Base-by-base conservation (phyloP, 2,797 vertebrate species). In the Delichon dasypus region DNA sequence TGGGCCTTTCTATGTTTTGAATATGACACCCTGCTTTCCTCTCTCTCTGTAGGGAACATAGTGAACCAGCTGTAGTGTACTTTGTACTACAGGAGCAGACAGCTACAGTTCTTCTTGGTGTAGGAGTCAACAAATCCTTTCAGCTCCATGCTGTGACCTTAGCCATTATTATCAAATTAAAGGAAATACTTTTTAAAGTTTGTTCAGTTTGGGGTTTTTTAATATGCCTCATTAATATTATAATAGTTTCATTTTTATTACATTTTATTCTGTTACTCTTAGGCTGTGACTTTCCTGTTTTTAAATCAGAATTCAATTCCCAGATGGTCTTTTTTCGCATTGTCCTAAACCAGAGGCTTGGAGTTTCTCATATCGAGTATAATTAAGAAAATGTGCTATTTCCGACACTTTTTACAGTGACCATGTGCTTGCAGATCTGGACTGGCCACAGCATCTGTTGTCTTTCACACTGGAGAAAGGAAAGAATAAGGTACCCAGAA, bases 201-300 rank as follows among this genome's bases (percentile, higher is more conserved):
- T 67, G 15, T 70, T 83, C 26, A 23, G 7, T 42, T 86, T 36
- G 12, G 53, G 0, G 1, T 53, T 32, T 85, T 80, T 76, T 44
- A 45, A 48, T 61, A 68, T 57, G n/a, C 45, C 27, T 92, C 40
- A 77, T 93, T 96, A 72, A 84, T 88, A 76, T 82, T 40, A 48
- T 61, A 95, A 64, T 71, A 89, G 26, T 85, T 70, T 93, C 36
- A 75, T 96, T 95, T 90, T 90, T 93, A 40, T 90, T 68, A 93
- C 50, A 9, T 78, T 84, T 78, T 78, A 18, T 50, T 68, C 58
- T 89, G 93, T 85, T 55, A 26, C 50, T 86, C 38, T 91, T 79
- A 72, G 77, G 38, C 62, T 38, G 13, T 76, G 51, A 47, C 17
- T 71, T 88, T 58, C 8, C 6, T 45, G 66, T 62, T 79, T 92